Evolutionary conservation across 2,113 vertebrate genomes (phyloP).

Genomic region (Sander lucioperca): DNA sequence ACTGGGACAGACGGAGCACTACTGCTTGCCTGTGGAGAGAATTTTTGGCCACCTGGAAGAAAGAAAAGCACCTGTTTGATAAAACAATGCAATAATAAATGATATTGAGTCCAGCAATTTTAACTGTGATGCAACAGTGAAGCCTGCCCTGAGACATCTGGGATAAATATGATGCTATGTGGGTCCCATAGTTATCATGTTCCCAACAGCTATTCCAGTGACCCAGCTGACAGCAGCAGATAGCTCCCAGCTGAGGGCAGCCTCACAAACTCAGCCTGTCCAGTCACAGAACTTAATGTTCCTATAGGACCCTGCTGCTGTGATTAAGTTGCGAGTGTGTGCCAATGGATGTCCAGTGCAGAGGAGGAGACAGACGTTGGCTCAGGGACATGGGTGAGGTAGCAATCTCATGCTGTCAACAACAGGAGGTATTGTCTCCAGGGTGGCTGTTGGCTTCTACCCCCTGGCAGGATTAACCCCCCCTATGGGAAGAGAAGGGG

Average conservation of each 20-base stretch:
- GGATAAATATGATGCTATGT: conserved; percentile 49
- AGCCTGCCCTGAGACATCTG: conserved; percentile 45
- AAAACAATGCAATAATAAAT: neutral
- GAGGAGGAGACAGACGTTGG: conserved; percentile 46
- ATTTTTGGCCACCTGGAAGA: conserved; percentile 83
- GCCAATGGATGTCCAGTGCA: conserved; percentile 53
- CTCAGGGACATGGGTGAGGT: conserved; percentile 55
- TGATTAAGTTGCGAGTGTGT: conserved; percentile 28
- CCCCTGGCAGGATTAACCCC: conserved; percentile 67
- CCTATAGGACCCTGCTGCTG: conserved; percentile 59
- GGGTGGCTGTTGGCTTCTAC: conserved; percentile 70
- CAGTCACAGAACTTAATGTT: conserved; percentile 47
- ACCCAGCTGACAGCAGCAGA: conserved; percentile 66
- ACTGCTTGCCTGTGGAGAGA: conserved; percentile 83
- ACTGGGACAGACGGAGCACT: conserved; percentile 82
- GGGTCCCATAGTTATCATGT: conserved; percentile 23
- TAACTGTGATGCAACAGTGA: neutral
- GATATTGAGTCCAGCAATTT: neutral
- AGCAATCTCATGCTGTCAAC: conserved; percentile 67
- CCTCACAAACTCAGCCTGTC: conserved; percentile 45
- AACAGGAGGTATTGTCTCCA: conserved; percentile 72
- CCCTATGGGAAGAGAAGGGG: conserved; percentile 51
- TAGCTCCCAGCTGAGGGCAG: conserved; percentile 63
- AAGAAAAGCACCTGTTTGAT: conserved; percentile 21
- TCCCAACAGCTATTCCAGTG: conserved; percentile 45